A percentile compares a stretch with the other conserved stretches of the same genome.
Evolutionary conservation across 2,113 vertebrate species (phyloP).

Genomic region (Cyanocitta stelleri): DNA sequence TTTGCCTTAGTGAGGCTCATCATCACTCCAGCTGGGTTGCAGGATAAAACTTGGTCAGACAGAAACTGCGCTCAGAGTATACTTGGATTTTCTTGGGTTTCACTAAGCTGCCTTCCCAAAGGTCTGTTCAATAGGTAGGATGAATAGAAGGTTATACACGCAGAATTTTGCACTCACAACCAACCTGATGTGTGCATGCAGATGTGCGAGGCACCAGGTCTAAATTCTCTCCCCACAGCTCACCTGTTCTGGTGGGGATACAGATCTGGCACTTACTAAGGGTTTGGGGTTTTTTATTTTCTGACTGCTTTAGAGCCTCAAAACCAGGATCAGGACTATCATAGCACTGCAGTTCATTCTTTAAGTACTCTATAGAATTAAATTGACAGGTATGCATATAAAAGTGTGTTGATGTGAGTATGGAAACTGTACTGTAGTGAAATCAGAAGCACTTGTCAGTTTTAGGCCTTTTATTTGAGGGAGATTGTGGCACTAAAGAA

Average conservation of each 20-base stretch:
- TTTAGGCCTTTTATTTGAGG: background rate
- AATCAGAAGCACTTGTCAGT: background rate
- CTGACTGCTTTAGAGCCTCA: background rate
- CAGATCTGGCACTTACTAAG: background rate
- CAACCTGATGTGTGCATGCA: fast-evolving
- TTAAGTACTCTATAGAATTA: background rate
- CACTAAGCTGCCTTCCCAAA: background rate
- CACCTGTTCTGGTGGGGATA: background rate
- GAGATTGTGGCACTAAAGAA: background rate
- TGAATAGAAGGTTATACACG: background rate
- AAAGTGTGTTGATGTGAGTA: background rate
- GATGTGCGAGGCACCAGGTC: background rate
- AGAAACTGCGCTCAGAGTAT: background rate
- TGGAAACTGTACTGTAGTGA: background rate
- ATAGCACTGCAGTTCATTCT: background rate
- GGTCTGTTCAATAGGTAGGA: background rate
- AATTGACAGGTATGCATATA: background rate
- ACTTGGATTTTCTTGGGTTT: background rate
- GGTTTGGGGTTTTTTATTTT: background rate
- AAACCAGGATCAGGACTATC: background rate
- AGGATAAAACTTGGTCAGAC: background rate
- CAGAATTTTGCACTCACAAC: background rate
- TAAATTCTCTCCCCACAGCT: background rate
- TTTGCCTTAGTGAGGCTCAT: background rate
- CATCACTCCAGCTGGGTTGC: background rate